phyloP scores from a whole-genome alignment of 2,113 vertebrate species.

The Thalassoma bifasciatum region DNA sequence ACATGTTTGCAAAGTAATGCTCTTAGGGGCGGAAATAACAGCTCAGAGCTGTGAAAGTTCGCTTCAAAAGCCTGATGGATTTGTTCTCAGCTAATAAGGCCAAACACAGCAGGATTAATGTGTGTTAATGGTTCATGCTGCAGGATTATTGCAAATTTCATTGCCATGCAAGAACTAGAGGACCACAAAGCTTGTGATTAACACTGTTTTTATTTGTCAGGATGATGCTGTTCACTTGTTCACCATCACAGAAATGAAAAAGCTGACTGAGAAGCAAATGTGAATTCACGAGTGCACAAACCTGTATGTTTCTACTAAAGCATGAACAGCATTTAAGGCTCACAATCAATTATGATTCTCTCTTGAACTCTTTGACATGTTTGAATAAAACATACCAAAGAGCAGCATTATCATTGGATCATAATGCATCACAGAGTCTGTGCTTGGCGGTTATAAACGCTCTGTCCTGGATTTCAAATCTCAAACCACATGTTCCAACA shows the following conservation, averaged over 20 bases:
- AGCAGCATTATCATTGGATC: background rate
- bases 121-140: slow-evolving; percentile 43
- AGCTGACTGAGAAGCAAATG: background rate
- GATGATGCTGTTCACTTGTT: slow-evolving; percentile 28
- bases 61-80: slow-evolving; percentile 47
- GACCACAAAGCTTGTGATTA: slow-evolving; percentile 11
- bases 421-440: slow-evolving; percentile 12
- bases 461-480: slow-evolving; percentile 13
- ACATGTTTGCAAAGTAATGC: slow-evolving; percentile 30
- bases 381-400: background rate
- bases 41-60: slow-evolving; percentile 40
- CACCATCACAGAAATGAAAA: background rate
- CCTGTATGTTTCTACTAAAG: background rate
- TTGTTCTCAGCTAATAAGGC: slow-evolving; percentile 40
- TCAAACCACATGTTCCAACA: slow-evolving; percentile 2
- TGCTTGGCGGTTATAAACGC: slow-evolving; percentile 18
- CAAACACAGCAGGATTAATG: slow-evolving; percentile 50
- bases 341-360: too few relatives aligned
- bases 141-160: slow-evolving; percentile 44
- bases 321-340: slow-evolving; percentile 13
- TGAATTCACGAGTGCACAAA: background rate
- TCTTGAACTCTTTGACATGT: background rate
- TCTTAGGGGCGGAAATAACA: slow-evolving; percentile 38
- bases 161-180: slow-evolving; percentile 10
- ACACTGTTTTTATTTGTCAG: background rate